A percentile compares a stretch with the other conserved stretches of the same genome.
These are phyloP conservation scores for Cliona cf. orientalis DNA, from an alignment of 37 sponge, comb jelly and placozoan genomes.

Conservation along the genomic window DNA sequence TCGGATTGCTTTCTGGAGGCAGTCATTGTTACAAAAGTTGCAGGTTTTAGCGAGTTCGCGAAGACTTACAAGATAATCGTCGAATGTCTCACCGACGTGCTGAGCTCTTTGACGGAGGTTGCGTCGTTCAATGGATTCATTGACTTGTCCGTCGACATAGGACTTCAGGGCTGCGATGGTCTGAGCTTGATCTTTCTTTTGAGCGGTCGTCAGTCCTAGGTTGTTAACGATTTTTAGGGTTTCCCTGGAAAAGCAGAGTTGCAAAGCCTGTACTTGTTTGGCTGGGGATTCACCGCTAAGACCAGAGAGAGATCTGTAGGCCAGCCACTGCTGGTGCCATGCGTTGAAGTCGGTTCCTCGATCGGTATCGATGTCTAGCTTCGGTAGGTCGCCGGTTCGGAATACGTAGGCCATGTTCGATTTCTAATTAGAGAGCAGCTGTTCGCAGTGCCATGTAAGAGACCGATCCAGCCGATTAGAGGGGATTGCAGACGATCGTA, in stretches of 20 bases:
- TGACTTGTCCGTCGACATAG: constrained; percentile 8
- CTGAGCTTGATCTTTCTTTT: constrained; percentile 27
- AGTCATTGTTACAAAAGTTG: constrained; percentile 30
- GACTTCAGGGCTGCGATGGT: constrained; percentile 28
- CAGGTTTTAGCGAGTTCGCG: constrained; percentile 31
- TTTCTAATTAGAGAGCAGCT: too few relatives aligned
- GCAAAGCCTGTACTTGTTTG: constrained; percentile 29
- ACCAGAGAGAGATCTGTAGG: constrained; percentile 15
- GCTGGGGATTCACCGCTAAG: background rate
- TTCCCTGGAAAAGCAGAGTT: constrained; percentile 18
- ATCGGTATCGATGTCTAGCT: too few relatives aligned
- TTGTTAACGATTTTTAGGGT: constrained; percentile 27
- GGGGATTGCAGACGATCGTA: too few relatives aligned
- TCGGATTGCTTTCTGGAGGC: constrained; percentile 15
- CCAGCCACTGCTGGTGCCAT: constrained; percentile 24
- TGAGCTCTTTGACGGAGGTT: constrained; percentile 8
- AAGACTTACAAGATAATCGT: constrained; percentile 7
- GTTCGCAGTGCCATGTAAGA: too few relatives aligned
- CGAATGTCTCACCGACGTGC: constrained; percentile 13
- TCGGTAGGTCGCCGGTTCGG: too few relatives aligned
- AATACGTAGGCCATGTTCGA: too few relatives aligned
- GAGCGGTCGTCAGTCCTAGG: constrained; percentile 8
- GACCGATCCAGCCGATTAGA: too few relatives aligned
- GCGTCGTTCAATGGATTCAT: constrained; percentile 22
- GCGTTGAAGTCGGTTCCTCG: too few relatives aligned